A percentile compares a stretch with the other conserved stretches of the same genome.
phyloP scores from a whole-genome alignment of 2,113 vertebrate genomes.

The Apteryx mantelli region DNA sequence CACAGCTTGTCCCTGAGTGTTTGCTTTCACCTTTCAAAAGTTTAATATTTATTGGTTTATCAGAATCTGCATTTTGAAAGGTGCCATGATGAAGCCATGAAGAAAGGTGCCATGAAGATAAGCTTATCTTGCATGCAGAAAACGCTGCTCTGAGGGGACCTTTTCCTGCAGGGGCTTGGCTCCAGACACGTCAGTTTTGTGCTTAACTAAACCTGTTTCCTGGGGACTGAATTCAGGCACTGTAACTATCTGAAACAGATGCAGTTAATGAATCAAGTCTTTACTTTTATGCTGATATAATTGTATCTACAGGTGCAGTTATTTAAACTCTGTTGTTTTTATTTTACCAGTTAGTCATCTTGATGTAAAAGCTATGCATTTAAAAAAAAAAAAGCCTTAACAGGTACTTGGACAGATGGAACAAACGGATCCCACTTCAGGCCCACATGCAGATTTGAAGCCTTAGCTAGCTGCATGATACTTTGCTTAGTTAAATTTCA shows the following conservation, averaged over 20 bases:
- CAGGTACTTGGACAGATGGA: background rate
- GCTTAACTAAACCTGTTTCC: slow-evolving; percentile 23
- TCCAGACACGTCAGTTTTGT: background rate
- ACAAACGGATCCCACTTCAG: background rate
- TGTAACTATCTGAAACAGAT: background rate
- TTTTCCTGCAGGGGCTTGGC: slow-evolving; percentile 27
- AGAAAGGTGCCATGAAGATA: background rate
- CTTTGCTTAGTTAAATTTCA: background rate
- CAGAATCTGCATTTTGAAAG: slow-evolving; percentile 18
- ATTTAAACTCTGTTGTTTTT: background rate
- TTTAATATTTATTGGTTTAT: background rate
- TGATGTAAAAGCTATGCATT: background rate
- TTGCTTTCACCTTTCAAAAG: slow-evolving; percentile 40
- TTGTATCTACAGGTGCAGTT: background rate
- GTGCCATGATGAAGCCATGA: background rate
- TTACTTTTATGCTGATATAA: background rate
- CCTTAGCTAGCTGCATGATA: background rate
- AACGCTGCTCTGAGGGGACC: background rate
- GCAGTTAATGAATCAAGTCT: background rate
- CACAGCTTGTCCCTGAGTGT: slow-evolving; percentile 26
- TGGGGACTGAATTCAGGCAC: background rate
- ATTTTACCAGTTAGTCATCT: background rate
- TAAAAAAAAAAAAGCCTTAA: background rate
- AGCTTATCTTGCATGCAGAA: slow-evolving; percentile 23
- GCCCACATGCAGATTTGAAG: background rate